A percentile compares a stretch with the other conserved stretches of the same genome.
phyloP scores from a whole-genome alignment of 2,113 vertebrate species.

The Daboia siamensis region DNA sequence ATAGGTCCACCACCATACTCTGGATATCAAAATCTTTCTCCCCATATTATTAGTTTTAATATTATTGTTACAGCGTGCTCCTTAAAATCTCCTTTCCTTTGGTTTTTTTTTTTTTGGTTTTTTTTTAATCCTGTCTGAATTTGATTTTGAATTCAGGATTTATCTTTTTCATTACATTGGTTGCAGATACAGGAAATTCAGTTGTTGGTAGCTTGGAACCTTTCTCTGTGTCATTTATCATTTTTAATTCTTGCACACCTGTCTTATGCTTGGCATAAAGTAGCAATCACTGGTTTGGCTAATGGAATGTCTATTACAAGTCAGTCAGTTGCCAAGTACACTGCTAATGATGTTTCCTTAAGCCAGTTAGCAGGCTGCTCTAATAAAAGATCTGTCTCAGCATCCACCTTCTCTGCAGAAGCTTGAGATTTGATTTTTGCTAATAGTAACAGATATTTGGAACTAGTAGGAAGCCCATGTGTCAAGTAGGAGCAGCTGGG shows the following conservation, averaged over 20 bases:
- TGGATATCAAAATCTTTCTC: not conserved
- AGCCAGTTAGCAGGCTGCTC: not conserved
- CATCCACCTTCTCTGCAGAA: not conserved
- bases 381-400: not conserved
- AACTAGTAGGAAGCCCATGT: not conserved
- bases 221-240: not conserved
- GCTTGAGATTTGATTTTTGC: not conserved
- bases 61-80: not conserved
- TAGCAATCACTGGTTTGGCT: not conserved
- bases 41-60: not conserved
- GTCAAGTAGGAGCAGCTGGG: not conserved
- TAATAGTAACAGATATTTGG: not conserved
- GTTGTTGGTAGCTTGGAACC: not conserved
- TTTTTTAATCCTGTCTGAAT: not conserved
- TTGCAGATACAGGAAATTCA: not conserved
- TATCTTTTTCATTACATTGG: not conserved
- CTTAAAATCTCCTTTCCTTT: not conserved
- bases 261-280: not conserved
- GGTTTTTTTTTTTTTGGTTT: no score
- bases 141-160: not conserved
- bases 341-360: not conserved
- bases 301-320: not conserved
- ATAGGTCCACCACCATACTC: not conserved
- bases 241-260: not conserved
- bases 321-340: not conserved